A percentile compares a stretch with the other conserved stretches of the same genome.
phyloP scores from a whole-genome alignment of 2,888 invertebrate genomes.

The Brachyptera putata region DNA sequence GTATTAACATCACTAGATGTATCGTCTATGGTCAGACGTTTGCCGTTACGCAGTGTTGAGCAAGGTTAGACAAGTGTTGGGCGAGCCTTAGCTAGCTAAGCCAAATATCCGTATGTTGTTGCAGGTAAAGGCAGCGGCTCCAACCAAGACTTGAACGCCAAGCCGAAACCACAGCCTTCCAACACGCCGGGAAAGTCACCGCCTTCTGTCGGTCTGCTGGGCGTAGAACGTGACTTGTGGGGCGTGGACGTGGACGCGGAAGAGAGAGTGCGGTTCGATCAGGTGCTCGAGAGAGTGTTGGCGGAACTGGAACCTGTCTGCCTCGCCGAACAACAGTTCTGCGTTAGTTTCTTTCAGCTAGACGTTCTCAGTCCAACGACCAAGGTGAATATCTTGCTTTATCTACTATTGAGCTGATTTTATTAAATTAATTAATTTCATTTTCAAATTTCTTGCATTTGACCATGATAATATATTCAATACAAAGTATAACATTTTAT shows the following conservation, averaged over 20 bases:
- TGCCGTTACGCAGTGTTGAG: no score
- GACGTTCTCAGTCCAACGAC: constrained; percentile 57
- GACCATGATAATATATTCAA: no score
- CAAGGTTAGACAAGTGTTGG: no score
- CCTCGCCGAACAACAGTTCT: constrained; percentile 92
- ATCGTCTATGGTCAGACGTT: no score
- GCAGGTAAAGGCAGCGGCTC: constrained; percentile 45
- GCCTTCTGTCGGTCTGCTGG: constrained; percentile 42
- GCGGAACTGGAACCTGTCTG: constrained; percentile 87
- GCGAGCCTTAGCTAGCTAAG: no score
- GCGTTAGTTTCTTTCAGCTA: constrained; percentile 85
- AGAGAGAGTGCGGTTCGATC: constrained; percentile 54
- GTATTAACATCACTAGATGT: no score
- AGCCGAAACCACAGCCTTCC: constrained; percentile 44
- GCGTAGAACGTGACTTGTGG: constrained; percentile 62
- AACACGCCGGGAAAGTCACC: constrained; percentile 27
- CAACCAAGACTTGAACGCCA: constrained; percentile 44
- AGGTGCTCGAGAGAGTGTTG: constrained; percentile 78
- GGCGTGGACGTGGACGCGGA: constrained; percentile 57
- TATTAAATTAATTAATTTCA: no score
- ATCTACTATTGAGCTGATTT: no score
- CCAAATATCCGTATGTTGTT: not conserved
- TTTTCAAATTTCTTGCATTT: no score
- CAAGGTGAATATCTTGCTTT: constrained; percentile 38
- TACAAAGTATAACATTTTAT: no score